Conservation (phyloP, 2,888 invertebrate species). For the Agapetus fuscipes region DNA sequence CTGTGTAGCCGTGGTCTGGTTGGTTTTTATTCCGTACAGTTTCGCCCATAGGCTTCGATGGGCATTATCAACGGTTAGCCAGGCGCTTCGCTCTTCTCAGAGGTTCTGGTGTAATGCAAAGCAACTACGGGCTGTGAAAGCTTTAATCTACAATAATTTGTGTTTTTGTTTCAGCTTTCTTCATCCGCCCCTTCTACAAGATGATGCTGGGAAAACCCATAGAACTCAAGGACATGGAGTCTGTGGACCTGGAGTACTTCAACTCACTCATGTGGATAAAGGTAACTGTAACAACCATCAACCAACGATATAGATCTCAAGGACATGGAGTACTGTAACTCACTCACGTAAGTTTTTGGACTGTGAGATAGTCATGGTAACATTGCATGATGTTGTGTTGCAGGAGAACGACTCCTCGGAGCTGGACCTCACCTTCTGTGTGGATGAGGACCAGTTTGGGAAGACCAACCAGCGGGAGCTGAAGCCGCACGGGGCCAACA, state of each 20-base stretch:
- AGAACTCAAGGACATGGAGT: conserved; percentile 95
- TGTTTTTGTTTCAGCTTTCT: conserved; percentile 66
- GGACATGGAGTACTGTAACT: no score
- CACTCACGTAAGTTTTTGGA: background rate
- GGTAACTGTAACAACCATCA: conserved; percentile 29
- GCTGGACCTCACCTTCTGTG: conserved; percentile 87
- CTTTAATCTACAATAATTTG: no score
- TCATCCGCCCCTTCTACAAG: conserved; percentile 99
- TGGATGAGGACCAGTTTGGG: conserved; percentile 96
- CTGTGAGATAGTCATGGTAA: no score
- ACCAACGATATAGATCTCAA: no score
- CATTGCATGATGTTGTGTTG: no score
- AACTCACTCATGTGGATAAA: conserved; percentile 94
- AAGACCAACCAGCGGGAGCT: conserved; percentile 87
- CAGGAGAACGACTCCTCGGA: conserved; percentile 92
- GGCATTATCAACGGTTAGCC: no score
- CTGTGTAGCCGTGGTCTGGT: no score
- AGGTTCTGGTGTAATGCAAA: no score
- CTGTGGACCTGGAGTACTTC: conserved; percentile 97
- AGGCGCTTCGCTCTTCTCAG: no score
- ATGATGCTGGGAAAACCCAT: conserved; percentile 97
- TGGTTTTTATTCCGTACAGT: no score
- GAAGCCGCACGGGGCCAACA: conserved; percentile 83
- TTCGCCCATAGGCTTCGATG: no score
- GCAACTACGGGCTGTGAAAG: no score